Evolutionary conservation across 2,888 invertebrate species (phyloP).

Genomic region (Leptinotarsa haldemani): DNA sequence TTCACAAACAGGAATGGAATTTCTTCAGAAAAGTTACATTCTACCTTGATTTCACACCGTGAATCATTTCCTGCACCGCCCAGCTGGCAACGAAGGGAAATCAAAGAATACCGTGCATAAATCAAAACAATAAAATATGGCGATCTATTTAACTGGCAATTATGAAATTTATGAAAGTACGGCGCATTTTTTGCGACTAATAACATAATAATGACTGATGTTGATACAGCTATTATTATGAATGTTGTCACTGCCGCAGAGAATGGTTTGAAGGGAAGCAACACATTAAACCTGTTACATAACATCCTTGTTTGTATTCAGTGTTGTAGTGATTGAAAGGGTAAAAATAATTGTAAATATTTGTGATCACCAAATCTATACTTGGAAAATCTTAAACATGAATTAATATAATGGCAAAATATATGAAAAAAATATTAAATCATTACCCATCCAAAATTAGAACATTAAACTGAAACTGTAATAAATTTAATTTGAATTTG

Average conservation of each 20-base stretch:
- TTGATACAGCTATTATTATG: slow-evolving; percentile 14
- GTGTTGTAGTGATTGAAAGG: neutral
- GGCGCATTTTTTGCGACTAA: slow-evolving; percentile 25
- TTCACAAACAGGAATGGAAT: neutral
- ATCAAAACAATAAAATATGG: slow-evolving; percentile 25
- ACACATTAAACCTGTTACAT: slow-evolving; percentile 31
- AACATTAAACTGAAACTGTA: too few species aligned
- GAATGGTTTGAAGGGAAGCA: slow-evolving; percentile 29
- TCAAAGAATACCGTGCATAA: slow-evolving; percentile 26
- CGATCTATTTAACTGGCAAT: neutral
- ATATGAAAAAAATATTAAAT: too few species aligned
- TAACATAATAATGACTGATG: slow-evolving; percentile 23
- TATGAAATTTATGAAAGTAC: slow-evolving; percentile 17
- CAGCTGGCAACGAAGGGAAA: slow-evolving; percentile 20
- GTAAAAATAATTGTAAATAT: too few species aligned
- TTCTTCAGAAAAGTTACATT: neutral
- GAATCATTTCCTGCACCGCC: slow-evolving; percentile 40
- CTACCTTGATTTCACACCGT: slow-evolving; percentile 20
- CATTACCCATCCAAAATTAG: too few species aligned
- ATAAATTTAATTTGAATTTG: too few species aligned
- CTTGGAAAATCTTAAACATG: too few species aligned
- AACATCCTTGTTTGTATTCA: slow-evolving; percentile 27
- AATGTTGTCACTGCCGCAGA: slow-evolving; percentile 26
- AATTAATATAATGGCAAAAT: too few species aligned
- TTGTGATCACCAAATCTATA: too few species aligned